Evolutionary conservation across 2,797 vertebrate genomes (phyloP), one percentile per base, ranked within the genome.

Genomic region (Heterohyrax brucei): DNA sequence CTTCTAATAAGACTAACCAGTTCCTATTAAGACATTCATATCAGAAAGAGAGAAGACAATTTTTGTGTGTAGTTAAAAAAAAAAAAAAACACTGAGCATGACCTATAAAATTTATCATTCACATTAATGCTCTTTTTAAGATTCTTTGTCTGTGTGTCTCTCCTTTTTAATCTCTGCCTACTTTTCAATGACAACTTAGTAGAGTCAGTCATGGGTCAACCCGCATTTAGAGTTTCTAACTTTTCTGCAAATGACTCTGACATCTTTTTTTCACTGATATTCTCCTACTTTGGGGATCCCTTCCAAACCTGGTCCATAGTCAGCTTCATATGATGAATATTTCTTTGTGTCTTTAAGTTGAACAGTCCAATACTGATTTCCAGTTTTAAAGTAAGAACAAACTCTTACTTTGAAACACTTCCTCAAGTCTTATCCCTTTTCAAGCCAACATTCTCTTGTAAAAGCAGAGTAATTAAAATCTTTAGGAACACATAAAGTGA

Each of bases 11-110:
- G 14, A 76, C n/a, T 92, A 95, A 70, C 22, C 53, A 86, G 5
- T 64, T 92, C 21, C 18, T 84, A 53, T 80, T 87, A 95, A 75
- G 62, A 90, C 66, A 82, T 95, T 70, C 12, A 50, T 61, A 72
- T 61, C 39, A 46, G 44, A 80, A 95, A 76, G 64, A 64, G 92
- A 91, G 2, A 10, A 50, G 50, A 3, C 6, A 88, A 48, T 79
- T 83, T 24, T 73, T 7, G 7, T 28, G 7, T 82, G 16, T 30
- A 79, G 26, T 88, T 95, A n/a, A 85, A 87, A 95, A 70, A 72
- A 64, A 56, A 39, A 39, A 39, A 39, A 39, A 39, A 39, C 39
- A 68, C 10, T 61, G 56, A 76, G 10, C 6, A 59, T 88, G 33
- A 77, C 18, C 30, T 87, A 79, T 73, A 81, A 77, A 53, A 26